Evolutionary conservation across 2,113 vertebrate species (phyloP), one percentile per base, ranked within the genome.

Genomic region (Hypocryptadius cinnamomeus): DNA sequence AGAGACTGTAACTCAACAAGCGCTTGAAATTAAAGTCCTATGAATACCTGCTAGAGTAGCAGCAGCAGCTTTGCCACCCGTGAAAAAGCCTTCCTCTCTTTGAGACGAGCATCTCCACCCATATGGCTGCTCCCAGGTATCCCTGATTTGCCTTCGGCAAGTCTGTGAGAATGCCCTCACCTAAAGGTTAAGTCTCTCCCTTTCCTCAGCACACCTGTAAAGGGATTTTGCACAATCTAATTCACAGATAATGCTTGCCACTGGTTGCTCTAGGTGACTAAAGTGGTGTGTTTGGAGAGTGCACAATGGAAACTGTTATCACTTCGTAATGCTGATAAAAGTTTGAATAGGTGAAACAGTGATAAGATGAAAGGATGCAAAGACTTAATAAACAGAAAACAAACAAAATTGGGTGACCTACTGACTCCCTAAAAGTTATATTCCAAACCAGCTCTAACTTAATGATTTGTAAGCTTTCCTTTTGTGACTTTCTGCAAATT

Each of bases 261-360:
- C 39, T 73, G 51, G 82, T 63, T 45, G 25, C 35, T 86, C 15
- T 27, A 83, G 51, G 33, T 54, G 63, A 83, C 54, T 85, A 31
- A 69, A 89, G 33, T 0, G 0, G 5, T 40, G 35, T 45, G 25
- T 91, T 85, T 87, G 68, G 35, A 87, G 31, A 85, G 33, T 15
- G 63, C 74, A 89, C 85, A 92, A 92, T 92, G 69, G 82, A 80
- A 94, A 92, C 31, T 60, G 71, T 83, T 96, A 94, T 95, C 96
- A 60, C 37, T 90, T 84, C 83, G 69, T 79, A 89, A 77, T 0
- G 2, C 44, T 91, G 63, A 89, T 74, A 92, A 16, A 94, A 68
- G 85, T 70, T 17, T 89, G 51, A 92, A 91, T 92, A 85, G 78
- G 81, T 85, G 56, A 71, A 91, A 68, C 13, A 48, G 27, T 0